Evolutionary conservation across 2,888 invertebrate genomes (phyloP), one percentile per base, ranked within the genome.

Genomic region (Idaea straminata): DNA sequence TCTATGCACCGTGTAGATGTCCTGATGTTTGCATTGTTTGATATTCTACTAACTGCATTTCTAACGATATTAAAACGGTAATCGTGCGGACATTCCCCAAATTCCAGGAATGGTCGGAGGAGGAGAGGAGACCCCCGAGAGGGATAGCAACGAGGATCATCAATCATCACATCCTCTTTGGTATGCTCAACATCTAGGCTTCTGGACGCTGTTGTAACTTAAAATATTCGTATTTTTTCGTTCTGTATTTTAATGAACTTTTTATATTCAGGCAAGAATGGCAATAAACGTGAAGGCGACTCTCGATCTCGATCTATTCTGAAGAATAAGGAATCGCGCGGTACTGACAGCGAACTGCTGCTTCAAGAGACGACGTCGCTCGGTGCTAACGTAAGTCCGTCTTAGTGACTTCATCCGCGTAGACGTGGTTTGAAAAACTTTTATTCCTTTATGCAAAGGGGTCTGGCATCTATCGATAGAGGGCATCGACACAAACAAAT

Each of bases 91-190:
- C 38, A n/a, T 78, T 77, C 76, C 7, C 58, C n/a, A 16, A 58
- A 58, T 75, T 81, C 77, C 84, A 93, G 93, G 93, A 93, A 77
- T 93, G 93, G 93, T 80, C 87, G 82, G 93, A 93, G 82, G 93
- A 93, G 82, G 93, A 93, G 85, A 92, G 84, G 85, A 87, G 75
- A 71, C 93, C 93, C 66, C 93, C 93, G 78, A 86, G 93, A 74
- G 93, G 93, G 76, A 93, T 93, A 81, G 93, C 93, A 68, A 93
- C 93, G 80, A 92, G 93, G 84, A 93, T 93, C 74, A 93, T 93
- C 82, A 93, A 93, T 80, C 93, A 93, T 78, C 93, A 93, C 78
- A 93, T 93, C 74, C 88, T 93, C 70, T 93, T 93, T 85, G 93
- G 93, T 93, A 83, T 75, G 77, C 77, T 62, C 10, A 13, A 47